Conservation (phyloP, 1,140 invertebrate genomes). For the Alviniconcha marisindica region DNA sequence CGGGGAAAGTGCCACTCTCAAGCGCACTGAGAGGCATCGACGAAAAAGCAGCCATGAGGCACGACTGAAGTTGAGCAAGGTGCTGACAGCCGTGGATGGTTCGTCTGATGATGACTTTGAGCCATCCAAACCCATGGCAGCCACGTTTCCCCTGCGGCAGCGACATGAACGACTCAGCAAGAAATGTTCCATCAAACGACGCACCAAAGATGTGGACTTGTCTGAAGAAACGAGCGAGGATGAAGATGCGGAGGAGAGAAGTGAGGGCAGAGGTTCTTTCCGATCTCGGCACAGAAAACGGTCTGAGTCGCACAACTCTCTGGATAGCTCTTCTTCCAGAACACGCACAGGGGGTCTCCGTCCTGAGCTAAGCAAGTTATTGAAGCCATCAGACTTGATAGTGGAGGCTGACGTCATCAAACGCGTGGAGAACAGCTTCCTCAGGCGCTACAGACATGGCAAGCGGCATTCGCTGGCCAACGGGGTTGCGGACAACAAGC, state of each 20-base stretch:
- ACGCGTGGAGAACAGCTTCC: slow-evolving; percentile 43
- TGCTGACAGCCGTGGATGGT: not conserved
- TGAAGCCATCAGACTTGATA: slow-evolving; percentile 19
- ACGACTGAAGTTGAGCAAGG: slow-evolving; percentile 16
- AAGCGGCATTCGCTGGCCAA: slow-evolving; percentile 26
- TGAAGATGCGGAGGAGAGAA: not conserved
- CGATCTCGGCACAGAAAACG: too few relatives aligned
- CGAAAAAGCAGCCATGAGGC: slow-evolving; percentile 15
- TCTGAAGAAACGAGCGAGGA: not conserved
- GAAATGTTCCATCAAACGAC: not conserved
- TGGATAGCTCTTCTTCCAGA: not conserved
- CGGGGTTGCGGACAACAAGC: slow-evolving; percentile 33
- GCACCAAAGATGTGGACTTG: not conserved
- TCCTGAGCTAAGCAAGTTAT: not conserved
- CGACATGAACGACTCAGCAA: not conserved
- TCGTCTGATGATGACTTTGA: slow-evolving; percentile 29
- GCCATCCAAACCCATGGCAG: not conserved
- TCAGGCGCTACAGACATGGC: slow-evolving; percentile 27
- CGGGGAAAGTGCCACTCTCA: not conserved
- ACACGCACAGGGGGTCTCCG: not conserved
- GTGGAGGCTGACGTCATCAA: slow-evolving; percentile 30
- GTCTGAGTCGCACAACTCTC: not conserved
- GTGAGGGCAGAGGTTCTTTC: not conserved
- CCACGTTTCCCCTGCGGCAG: not conserved
- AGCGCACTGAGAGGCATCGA: not conserved